phyloP scores from a whole-genome alignment of 2,888 invertebrate species.

The Hetaerina titia region DNA sequence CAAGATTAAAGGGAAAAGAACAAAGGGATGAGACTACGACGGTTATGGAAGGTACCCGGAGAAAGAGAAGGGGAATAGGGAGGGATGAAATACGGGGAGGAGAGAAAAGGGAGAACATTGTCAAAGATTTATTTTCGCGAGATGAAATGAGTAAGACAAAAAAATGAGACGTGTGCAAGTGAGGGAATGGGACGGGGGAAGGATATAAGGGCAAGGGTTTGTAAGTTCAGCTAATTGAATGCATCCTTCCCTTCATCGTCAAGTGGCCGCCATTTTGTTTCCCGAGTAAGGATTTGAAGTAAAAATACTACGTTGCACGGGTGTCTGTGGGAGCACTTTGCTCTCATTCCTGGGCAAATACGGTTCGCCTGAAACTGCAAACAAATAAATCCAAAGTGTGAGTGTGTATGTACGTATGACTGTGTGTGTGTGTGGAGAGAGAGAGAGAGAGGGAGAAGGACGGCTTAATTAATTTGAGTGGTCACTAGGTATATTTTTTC shows the following conservation, averaged over 20 bases:
- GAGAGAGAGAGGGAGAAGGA: not conserved
- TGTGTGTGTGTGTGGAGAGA: too few relatives aligned
- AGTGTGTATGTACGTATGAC: too few relatives aligned
- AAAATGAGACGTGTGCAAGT: not conserved
- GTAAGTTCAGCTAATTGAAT: constrained; percentile 30
- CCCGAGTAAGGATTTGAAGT: not conserved
- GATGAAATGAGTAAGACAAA: not conserved
- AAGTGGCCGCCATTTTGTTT: constrained; percentile 24
- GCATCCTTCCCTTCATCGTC: not conserved
- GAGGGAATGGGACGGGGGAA: not conserved
- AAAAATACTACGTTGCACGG: constrained; percentile 17
- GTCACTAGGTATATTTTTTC: not conserved
- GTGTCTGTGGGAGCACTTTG: not conserved
- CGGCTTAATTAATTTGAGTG: constrained; percentile 15
- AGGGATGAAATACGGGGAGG: not conserved
- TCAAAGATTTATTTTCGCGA: constrained; percentile 4
- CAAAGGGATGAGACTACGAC: not conserved
- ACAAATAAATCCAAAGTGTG: not conserved
- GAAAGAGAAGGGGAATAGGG: not conserved
- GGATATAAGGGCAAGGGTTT: not conserved
- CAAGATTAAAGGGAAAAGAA: constrained; percentile 2
- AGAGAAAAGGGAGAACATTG: not conserved
- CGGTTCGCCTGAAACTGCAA: constrained; percentile 2
- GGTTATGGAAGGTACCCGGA: not conserved
- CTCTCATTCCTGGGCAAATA: not conserved